phyloP scores from a whole-genome alignment of 2,888 invertebrate species.

The Augochlorella aurata region DNA sequence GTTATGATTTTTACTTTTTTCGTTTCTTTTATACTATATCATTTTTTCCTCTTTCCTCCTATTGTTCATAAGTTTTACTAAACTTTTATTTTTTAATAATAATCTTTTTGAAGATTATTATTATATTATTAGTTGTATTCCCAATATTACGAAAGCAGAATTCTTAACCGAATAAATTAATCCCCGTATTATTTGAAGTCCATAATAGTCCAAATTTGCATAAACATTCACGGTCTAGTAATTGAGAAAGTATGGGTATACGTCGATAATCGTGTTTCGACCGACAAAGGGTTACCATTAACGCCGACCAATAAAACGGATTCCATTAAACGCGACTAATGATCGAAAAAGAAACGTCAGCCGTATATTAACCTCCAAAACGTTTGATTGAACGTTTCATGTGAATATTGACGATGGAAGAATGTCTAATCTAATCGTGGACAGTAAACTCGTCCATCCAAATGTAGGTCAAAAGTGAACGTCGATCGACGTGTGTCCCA shows the following conservation, averaged over 20 bases:
- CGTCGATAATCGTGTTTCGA: background rate
- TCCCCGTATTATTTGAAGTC: background rate
- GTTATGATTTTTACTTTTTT: too few relatives aligned
- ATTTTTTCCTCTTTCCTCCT: too few relatives aligned
- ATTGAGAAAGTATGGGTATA: background rate
- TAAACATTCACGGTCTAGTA: background rate
- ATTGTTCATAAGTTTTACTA: too few relatives aligned
- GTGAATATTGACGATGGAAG: constrained; percentile 44
- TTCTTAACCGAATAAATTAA: background rate
- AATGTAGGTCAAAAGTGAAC: constrained; percentile 62
- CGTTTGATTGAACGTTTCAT: constrained; percentile 3
- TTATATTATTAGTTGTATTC: too few relatives aligned
- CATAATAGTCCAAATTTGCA: background rate
- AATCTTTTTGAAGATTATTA: too few relatives aligned
- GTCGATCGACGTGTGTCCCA: constrained; percentile 41
- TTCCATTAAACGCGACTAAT: background rate
- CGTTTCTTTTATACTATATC: too few relatives aligned
- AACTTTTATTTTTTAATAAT: too few relatives aligned
- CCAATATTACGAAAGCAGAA: background rate
- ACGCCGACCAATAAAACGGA: background rate
- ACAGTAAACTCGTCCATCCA: constrained; percentile 28
- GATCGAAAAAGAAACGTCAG: constrained; percentile 2
- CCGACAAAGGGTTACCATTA: background rate
- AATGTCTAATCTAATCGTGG: constrained; percentile 43
- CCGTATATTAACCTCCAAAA: background rate